These are phyloP conservation scores for Prosopocoilus inquinatus DNA, from an alignment of 2,888 invertebrate genomes.

Conservation along the genomic window DNA sequence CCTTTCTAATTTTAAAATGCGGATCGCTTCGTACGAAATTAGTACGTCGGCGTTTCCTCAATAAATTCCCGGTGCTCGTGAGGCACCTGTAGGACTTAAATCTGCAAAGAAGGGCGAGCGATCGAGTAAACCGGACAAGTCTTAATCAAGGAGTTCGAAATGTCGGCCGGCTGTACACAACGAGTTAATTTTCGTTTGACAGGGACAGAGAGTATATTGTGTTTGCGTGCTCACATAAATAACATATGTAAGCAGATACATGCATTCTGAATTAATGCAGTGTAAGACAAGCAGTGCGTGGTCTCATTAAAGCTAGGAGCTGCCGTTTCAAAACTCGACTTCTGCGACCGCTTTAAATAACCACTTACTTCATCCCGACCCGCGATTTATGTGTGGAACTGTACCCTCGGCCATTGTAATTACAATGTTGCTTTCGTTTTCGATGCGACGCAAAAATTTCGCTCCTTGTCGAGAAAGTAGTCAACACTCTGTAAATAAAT, in stretches of 20 bases:
- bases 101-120: neutral
- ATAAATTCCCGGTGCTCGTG: no score
- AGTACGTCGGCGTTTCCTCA: no score
- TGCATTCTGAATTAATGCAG: slow-evolving; percentile 35
- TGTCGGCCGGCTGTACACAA: slow-evolving; percentile 9
- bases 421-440: slow-evolving; percentile 15
- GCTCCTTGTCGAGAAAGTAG: neutral
- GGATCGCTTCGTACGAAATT: no score
- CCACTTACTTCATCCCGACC: slow-evolving; percentile 27
- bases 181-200: slow-evolving; percentile 31
- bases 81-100: no score
- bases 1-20: no score
- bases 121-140: slow-evolving; percentile 19
- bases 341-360: slow-evolving; percentile 24
- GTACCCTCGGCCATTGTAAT: slow-evolving; percentile 25
- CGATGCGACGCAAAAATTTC: neutral
- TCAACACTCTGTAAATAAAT: neutral
- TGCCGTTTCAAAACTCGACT: slow-evolving; percentile 29
- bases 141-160: slow-evolving; percentile 16
- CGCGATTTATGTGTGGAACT: slow-evolving; percentile 26
- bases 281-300: slow-evolving; percentile 39
- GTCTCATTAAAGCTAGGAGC: slow-evolving; percentile 35
- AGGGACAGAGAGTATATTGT: slow-evolving; percentile 26
- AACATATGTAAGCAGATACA: slow-evolving; percentile 29
- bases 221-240: slow-evolving; percentile 31